Evolutionary conservation across 2,888 invertebrate genomes (phyloP).

Genomic region (Andricus quercusramuli): DNA sequence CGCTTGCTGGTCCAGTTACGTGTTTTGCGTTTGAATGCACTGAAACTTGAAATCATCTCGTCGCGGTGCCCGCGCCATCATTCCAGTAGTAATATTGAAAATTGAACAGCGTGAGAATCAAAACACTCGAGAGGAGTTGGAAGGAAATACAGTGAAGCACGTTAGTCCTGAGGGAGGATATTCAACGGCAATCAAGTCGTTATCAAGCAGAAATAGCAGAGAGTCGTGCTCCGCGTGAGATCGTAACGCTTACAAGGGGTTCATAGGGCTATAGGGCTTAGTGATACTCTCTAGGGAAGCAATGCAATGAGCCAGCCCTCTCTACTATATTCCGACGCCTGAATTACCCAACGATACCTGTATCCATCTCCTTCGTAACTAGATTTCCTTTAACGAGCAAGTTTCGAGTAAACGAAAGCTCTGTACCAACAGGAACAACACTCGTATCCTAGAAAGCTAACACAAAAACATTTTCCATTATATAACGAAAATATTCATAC

Average conservation of each 20-base stretch:
- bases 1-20: conserved; percentile 14
- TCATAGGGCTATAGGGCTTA: conserved; percentile 37
- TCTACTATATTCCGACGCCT: not conserved
- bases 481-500: too few species aligned
- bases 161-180: conserved; percentile 23
- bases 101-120: conserved; percentile 34
- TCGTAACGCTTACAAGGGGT: conserved; percentile 40
- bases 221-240: conserved; percentile 32
- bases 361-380: conserved; percentile 27
- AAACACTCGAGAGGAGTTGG: conserved; percentile 10
- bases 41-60: conserved; percentile 3
- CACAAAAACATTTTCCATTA: too few species aligned
- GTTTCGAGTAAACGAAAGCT: not conserved
- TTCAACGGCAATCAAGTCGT: conserved; percentile 41
- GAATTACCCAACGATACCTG: conserved; percentile 35
- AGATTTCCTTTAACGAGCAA: conserved; percentile 26
- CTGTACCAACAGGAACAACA: not conserved
- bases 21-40: conserved; percentile 4
- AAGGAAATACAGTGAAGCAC: conserved; percentile 16
- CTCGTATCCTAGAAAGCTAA: too few species aligned
- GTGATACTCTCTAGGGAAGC: conserved; percentile 31
- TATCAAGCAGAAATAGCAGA: conserved; percentile 38
- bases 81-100: conserved; percentile 2
- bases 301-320: conserved; percentile 22
- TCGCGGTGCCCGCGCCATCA: not conserved